phyloP scores from a whole-genome alignment of 2,888 invertebrate genomes.

The Chrysomela aeneicollis region DNA sequence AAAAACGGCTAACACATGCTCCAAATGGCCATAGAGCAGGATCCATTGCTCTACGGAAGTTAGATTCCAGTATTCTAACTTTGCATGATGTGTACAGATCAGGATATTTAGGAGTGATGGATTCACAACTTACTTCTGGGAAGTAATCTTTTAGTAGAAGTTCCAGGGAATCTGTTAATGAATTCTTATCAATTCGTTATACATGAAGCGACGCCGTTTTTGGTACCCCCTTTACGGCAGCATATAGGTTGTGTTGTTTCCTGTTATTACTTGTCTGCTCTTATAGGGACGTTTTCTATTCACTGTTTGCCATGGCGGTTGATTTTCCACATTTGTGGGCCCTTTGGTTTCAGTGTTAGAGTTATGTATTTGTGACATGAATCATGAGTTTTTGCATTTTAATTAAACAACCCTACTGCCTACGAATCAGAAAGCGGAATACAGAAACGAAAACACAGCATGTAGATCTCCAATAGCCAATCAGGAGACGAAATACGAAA shows the following conservation, averaged over 20 bases:
- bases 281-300: not conserved
- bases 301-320: not conserved
- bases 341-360: not conserved
- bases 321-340: not conserved
- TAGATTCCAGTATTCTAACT: not conserved
- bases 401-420: too few relatives aligned
- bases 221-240: not conserved
- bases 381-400: not conserved
- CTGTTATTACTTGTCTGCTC: slow-evolving; percentile 2
- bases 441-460: too few relatives aligned
- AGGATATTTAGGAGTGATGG: too few relatives aligned
- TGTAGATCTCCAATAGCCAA: too few relatives aligned
- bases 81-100: not conserved
- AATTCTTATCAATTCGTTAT: not conserved
- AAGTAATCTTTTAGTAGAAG: too few relatives aligned
- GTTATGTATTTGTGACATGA: not conserved
- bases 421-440: too few relatives aligned
- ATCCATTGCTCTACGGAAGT: not conserved
- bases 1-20: slow-evolving; percentile 4
- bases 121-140: too few relatives aligned
- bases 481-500: too few relatives aligned
- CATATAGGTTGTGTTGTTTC: not conserved
- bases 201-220: not conserved
- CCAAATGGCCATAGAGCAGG: not conserved
- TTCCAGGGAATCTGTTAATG: too few relatives aligned